Conservation (phyloP, 2,113 vertebrate species). For the Neoarius graeffei region DNA sequence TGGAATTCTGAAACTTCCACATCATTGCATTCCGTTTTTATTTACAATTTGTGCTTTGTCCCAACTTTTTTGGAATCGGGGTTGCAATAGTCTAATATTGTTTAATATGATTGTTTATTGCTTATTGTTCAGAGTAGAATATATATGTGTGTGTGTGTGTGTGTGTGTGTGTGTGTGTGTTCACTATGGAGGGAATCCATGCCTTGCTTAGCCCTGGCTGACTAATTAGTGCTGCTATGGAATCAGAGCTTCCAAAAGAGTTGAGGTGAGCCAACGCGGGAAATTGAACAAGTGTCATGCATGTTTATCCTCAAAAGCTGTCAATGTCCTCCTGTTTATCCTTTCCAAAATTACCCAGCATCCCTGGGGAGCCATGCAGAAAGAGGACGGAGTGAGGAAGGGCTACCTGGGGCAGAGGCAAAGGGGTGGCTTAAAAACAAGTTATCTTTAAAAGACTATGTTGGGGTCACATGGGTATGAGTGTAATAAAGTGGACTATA, state of each 20-base stretch:
- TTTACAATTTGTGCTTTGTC: no score
- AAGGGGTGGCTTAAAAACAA: neutral
- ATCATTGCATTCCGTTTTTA: no score
- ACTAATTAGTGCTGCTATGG: constrained; percentile 51
- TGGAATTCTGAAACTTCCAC: no score
- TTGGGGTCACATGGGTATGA: neutral
- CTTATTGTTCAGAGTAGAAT: no score
- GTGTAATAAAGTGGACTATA: neutral
- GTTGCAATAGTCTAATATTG: no score
- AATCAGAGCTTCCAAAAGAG: constrained; percentile 48
- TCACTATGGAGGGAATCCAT: constrained; percentile 40
- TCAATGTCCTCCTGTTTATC: constrained; percentile 70
- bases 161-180: constrained; percentile 27
- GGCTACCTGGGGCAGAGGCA: neutral
- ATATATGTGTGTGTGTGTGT: constrained; percentile 34
- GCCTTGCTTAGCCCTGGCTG: constrained; percentile 45
- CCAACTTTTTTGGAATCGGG: no score
- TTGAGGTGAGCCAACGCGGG: constrained; percentile 44
- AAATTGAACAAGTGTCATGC: constrained; percentile 75
- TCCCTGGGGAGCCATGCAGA: constrained; percentile 2
- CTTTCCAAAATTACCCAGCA: constrained; percentile 48
- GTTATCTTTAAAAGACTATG: neutral
- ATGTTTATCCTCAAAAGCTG: constrained; percentile 71
- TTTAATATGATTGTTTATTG: no score
- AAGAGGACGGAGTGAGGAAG: constrained; percentile 30